Conservation (phyloP, 2,113 vertebrate genomes). For the Neotoma lepida region DNA sequence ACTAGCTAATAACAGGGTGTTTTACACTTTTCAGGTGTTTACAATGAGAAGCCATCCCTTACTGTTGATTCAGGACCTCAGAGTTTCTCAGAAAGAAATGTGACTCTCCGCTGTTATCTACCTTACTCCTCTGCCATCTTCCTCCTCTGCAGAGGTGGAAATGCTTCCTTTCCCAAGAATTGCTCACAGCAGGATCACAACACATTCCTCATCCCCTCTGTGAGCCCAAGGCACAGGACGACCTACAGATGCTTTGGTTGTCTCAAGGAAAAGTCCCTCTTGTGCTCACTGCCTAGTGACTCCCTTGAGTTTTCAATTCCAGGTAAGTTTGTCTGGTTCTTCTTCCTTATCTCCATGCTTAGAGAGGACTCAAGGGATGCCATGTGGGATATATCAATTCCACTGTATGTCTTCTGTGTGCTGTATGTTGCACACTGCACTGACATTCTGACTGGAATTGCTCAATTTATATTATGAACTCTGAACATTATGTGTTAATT, state of each 20-base stretch:
- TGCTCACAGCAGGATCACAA: too few species aligned
- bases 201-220: too few species aligned
- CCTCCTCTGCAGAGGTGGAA: too few species aligned
- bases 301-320: not conserved
- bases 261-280: rapidly evolving
- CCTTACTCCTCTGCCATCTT: too few species aligned
- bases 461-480: not conserved
- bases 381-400: too few species aligned
- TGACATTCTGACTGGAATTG: not conserved
- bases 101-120: too few species aligned
- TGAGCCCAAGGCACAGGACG: too few species aligned
- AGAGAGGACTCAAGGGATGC: not conserved
- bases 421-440: not conserved
- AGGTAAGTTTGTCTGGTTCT: not conserved
- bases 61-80: too few species aligned
- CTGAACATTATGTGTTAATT: not conserved
- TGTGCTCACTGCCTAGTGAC: not conserved
- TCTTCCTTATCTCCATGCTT: not conserved
- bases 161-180: too few species aligned
- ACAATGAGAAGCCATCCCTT: too few species aligned
- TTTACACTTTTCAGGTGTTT: not conserved
- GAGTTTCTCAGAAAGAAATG: too few species aligned
- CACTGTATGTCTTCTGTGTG: not conserved
- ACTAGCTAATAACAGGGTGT: not conserved
- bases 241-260: too few species aligned